A percentile compares a stretch with the other conserved stretches of the same genome.
These are phyloP conservation scores for Sinocyclocheilus anshuiensis DNA, from an alignment of 2,113 vertebrate species.

Conservation along the genomic window DNA sequence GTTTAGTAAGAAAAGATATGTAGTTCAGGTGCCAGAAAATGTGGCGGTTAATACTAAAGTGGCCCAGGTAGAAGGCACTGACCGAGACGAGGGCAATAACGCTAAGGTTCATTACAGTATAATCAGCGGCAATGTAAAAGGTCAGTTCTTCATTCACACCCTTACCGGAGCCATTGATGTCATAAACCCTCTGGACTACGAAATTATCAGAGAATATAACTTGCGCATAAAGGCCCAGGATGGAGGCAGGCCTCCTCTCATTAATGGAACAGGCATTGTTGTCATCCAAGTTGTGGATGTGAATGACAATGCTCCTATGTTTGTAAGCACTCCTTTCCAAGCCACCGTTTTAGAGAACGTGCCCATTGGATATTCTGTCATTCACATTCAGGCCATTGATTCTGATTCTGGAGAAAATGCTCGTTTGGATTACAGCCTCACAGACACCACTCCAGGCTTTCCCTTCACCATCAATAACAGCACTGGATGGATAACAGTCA, in stretches of 20 bases:
- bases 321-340: conserved; percentile 97
- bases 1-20: conserved; percentile 90
- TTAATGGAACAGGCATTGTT: conserved; percentile 91
- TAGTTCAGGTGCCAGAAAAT: conserved; percentile 88
- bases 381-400: conserved; percentile 95
- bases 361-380: conserved; percentile 86
- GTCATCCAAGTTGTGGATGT: conserved; percentile 91
- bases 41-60: conserved; percentile 85
- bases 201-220: conserved; percentile 89
- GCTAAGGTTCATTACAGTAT: conserved; percentile 95
- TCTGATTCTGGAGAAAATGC: conserved; percentile 90
- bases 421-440: conserved; percentile 86
- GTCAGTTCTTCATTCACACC: conserved; percentile 94
- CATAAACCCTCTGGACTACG: conserved; percentile 93
- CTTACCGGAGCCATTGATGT: conserved; percentile 88
- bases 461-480: conserved; percentile 94
- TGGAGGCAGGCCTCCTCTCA: conserved; percentile 91
- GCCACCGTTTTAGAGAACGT: conserved; percentile 91
- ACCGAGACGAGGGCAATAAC: conserved; percentile 89
- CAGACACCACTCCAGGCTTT: conserved; percentile 78
- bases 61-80: conserved; percentile 87
- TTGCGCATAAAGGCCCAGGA: conserved; percentile 95
- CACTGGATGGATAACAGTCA: conserved; percentile 93
- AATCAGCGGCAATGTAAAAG: conserved; percentile 91
- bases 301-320: conserved; percentile 95